Conservation (phyloP, 2,888 invertebrate genomes). For the Elegia similella region DNA sequence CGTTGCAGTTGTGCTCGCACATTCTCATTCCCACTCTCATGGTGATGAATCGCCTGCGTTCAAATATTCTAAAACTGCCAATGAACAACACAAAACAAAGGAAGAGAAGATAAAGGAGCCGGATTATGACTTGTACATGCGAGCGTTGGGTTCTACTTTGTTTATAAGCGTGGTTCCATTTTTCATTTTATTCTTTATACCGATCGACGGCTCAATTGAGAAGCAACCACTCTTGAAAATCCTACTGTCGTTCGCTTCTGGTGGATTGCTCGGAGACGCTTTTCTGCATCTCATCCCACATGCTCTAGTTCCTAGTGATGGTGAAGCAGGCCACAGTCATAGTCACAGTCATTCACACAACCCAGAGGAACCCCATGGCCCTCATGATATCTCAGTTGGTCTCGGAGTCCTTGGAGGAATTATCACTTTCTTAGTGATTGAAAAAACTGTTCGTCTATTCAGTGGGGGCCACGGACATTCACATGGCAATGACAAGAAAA, state of each 20-base stretch:
- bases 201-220: constrained; percentile 92
- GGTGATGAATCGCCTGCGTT: constrained; percentile 85
- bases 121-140: constrained; percentile 84
- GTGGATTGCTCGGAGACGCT: constrained; percentile 98
- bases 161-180: constrained; percentile 98
- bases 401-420: constrained; percentile 97
- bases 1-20: constrained; percentile 49
- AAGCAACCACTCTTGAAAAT: constrained; percentile 94
- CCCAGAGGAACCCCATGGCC: constrained; percentile 73
- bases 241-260: constrained; percentile 95
- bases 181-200: constrained; percentile 95
- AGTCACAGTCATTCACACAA: constrained; percentile 83
- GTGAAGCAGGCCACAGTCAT: constrained; percentile 74
- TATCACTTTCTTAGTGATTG: constrained; percentile 94
- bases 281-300: constrained; percentile 99
- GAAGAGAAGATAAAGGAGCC: constrained; percentile 46
- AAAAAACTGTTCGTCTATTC: constrained; percentile 93
- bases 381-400: constrained; percentile 94
- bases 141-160: constrained; percentile 94
- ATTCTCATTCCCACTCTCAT: constrained; percentile 75
- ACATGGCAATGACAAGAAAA: constrained; percentile 79
- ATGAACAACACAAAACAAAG: constrained; percentile 75
- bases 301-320: constrained; percentile 82
- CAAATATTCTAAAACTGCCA: constrained; percentile 90
- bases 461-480: constrained; percentile 92